Percentiles rank a stretch among this genome's conserved stretches.
phyloP scores from a whole-genome alignment of 2,797 vertebrate species.

The Hemibagrus guttatus region DNA sequence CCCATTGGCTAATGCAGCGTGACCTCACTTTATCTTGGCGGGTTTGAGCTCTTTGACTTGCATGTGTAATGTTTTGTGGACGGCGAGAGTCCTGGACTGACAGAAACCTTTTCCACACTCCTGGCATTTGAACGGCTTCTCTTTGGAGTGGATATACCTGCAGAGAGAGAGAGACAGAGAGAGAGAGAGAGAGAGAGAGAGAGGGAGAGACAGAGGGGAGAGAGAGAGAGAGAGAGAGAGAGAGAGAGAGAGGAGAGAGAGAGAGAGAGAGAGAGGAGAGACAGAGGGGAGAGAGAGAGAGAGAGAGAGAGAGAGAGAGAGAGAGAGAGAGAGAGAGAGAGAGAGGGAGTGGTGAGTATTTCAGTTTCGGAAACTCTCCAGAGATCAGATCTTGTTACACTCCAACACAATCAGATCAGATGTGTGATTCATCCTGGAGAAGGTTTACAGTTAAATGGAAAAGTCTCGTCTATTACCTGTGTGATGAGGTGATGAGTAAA shows the following conservation, averaged over 20 bases:
- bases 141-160: constrained; percentile 99
- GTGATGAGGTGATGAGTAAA: not conserved
- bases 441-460: not conserved
- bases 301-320: not conserved
- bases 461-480: not conserved
- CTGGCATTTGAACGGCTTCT: constrained; percentile 98
- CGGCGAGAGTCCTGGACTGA: constrained; percentile 96
- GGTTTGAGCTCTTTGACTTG: constrained; percentile 98
- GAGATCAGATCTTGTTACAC: not conserved
- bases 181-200: constrained; percentile 47
- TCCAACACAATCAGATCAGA: too few species aligned
- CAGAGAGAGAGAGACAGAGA: constrained; percentile 47
- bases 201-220: constrained; percentile 16
- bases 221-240: constrained; percentile 4
- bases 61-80: constrained; percentile 98
- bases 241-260: too few species aligned
- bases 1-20: constrained; percentile 45
- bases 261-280: too few species aligned
- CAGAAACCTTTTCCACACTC: constrained; percentile 99
- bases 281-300: too few species aligned
- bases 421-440: too few species aligned
- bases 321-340: not conserved
- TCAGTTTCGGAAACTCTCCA: not conserved
- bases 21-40: constrained; percentile 89
- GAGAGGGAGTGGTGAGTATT: too few species aligned